Evolutionary conservation across 2,113 vertebrate species (phyloP).

Genomic region (Illadopsis cleaveri): DNA sequence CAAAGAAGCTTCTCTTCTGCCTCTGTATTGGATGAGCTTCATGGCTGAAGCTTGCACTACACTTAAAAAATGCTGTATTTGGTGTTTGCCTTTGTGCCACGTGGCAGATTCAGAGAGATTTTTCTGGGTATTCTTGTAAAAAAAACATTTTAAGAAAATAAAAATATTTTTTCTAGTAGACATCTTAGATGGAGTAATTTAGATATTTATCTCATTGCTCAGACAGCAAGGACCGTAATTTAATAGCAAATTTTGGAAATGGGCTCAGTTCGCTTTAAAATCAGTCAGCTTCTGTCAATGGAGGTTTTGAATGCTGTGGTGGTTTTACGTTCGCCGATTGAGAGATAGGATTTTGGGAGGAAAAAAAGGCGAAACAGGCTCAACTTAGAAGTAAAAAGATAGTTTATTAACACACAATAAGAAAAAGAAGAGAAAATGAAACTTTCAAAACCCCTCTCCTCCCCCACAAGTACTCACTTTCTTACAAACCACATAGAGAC

Average conservation of each 20-base stretch:
- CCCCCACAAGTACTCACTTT: no score
- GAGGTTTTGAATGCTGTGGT: not conserved
- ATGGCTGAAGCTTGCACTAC: not conserved
- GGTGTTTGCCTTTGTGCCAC: not conserved
- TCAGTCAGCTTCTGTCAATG: not conserved
- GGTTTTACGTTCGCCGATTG: no score
- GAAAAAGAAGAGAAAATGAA: no score
- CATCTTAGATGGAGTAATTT: not conserved
- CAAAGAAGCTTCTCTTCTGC: not conserved
- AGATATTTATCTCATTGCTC: not conserved
- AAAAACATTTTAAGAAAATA: no score
- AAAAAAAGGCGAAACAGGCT: no score
- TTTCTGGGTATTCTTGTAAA: not conserved
- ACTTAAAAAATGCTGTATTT: not conserved
- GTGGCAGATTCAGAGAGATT: not conserved
- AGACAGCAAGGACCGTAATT: not conserved
- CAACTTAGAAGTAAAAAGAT: no score
- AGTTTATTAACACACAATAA: no score
- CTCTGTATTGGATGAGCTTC: not conserved
- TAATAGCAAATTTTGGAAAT: not conserved
- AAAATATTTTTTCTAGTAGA: not conserved
- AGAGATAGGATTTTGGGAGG: no score
- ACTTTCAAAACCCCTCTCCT: no score
- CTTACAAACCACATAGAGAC: no score
- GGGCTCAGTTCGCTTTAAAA: not conserved